Conservation (phyloP, 2,888 invertebrate genomes). For the Idaea straminata region DNA sequence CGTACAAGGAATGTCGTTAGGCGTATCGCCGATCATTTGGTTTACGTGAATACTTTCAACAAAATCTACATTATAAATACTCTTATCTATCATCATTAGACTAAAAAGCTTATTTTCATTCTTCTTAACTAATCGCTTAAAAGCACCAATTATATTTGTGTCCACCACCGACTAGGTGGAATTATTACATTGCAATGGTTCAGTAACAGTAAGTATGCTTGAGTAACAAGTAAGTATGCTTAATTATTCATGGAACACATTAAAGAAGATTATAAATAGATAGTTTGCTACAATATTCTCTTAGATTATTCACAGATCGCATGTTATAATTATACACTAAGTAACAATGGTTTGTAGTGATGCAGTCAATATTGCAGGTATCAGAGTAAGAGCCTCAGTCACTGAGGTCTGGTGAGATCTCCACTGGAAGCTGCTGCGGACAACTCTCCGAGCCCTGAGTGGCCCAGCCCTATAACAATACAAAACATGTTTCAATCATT, state of each 20-base stretch:
- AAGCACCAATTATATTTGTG: slow-evolving; percentile 81
- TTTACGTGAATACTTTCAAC: slow-evolving; percentile 81
- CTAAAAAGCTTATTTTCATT: slow-evolving; percentile 80
- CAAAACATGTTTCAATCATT: neutral
- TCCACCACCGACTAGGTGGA: slow-evolving; percentile 82
- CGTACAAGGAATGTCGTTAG: slow-evolving; percentile 80
- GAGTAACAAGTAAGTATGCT: slow-evolving; percentile 77
- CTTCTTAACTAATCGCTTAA: slow-evolving; percentile 76
- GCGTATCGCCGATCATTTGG: slow-evolving; percentile 81
- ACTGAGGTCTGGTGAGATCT: slow-evolving; percentile 78
- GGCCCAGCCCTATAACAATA: slow-evolving; percentile 80
- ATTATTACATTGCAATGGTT: slow-evolving; percentile 81
- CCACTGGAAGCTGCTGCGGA: slow-evolving; percentile 78
- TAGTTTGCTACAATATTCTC: slow-evolving; percentile 80
- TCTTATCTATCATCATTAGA: slow-evolving; percentile 80
- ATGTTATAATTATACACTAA: slow-evolving; percentile 82
- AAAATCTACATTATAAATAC: slow-evolving; percentile 80
- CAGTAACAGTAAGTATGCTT: slow-evolving; percentile 80
- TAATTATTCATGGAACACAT: slow-evolving; percentile 84
- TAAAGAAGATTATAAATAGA: slow-evolving; percentile 82
- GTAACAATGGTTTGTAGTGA: slow-evolving; percentile 82
- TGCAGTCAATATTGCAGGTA: slow-evolving; percentile 83
- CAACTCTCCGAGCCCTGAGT: slow-evolving; percentile 84
- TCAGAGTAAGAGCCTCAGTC: slow-evolving; percentile 76
- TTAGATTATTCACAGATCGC: slow-evolving; percentile 85